A percentile compares a stretch with the other conserved stretches of the same genome.
phyloP scores from a whole-genome alignment of 1,140 invertebrate genomes.

The Drosophila pectinifera region DNA sequence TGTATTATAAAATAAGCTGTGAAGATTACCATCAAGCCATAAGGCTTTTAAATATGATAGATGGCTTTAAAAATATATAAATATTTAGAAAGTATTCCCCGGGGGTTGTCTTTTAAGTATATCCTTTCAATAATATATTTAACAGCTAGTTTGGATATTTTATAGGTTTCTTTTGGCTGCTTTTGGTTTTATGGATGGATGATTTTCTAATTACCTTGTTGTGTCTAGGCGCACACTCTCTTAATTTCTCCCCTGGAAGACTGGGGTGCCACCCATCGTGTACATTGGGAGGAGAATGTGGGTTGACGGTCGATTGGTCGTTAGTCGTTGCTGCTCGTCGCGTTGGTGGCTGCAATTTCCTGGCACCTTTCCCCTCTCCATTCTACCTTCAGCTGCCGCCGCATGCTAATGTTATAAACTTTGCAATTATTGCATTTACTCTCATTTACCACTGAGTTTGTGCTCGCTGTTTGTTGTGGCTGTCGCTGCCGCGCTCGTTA shows the following conservation, averaged over 20 bases:
- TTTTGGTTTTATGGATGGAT: constrained; percentile 31
- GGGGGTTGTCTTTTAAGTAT: neutral
- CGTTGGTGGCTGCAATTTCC: constrained; percentile 72
- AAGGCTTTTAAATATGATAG: no score
- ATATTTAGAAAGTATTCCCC: neutral
- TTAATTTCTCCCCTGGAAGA: neutral
- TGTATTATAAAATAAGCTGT: neutral
- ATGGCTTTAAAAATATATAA: no score
- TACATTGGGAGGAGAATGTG: constrained; percentile 41
- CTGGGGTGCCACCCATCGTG: constrained; percentile 18
- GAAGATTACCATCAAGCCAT: no score
- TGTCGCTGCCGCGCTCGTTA: constrained; percentile 57
- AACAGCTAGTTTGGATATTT: neutral
- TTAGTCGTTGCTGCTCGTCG: constrained; percentile 45
- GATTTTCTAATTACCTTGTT: constrained; percentile 48
- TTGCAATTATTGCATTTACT: constrained; percentile 83
- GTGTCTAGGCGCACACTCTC: constrained; percentile 14
- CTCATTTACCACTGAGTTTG: constrained; percentile 70
- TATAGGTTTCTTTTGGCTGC: constrained; percentile 2
- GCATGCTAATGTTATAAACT: constrained; percentile 73
- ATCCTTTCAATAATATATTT: neutral
- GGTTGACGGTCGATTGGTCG: constrained; percentile 63
- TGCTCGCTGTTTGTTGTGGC: constrained; percentile 32
- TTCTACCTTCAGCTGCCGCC: neutral
- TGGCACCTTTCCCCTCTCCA: constrained; percentile 13